Evolutionary conservation across 1,140 invertebrate species (phyloP).

Genomic region (Zaprionus nigranus): DNA sequence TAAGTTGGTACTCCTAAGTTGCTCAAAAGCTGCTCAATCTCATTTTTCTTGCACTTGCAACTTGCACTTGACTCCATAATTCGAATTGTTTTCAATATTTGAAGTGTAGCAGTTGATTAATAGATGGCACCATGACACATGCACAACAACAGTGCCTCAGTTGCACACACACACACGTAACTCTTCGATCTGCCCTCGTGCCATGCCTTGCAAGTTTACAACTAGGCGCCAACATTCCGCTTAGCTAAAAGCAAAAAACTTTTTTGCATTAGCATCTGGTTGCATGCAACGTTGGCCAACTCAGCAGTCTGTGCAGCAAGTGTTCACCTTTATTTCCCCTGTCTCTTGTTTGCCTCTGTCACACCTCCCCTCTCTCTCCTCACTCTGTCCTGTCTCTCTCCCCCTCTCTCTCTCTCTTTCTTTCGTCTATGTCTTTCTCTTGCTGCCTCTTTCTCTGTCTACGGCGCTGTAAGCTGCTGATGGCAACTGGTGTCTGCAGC

Average conservation of each 20-base stretch:
- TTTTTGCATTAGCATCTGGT: slow-evolving; percentile 76
- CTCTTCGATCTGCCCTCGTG: neutral
- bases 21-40: neutral
- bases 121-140: slow-evolving; percentile 11
- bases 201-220: neutral
- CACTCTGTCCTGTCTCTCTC: neutral
- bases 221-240: slow-evolving; percentile 39
- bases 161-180: neutral
- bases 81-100: neutral
- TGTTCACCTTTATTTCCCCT: neutral
- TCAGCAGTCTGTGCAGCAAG: slow-evolving; percentile 27
- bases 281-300: slow-evolving; percentile 42
- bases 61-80: slow-evolving; percentile 19
- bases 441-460: slow-evolving; percentile 23
- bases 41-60: neutral
- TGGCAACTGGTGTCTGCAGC: slow-evolving; percentile 76
- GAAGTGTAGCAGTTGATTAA: slow-evolving; percentile 19
- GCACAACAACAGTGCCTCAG: neutral
- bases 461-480: slow-evolving; percentile 16
- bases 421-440: neutral
- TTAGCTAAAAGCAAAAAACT: slow-evolving; percentile 53
- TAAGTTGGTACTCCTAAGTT: neutral
- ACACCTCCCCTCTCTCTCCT: neutral
- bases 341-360: too few species aligned
- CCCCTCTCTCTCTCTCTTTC: neutral